Evolutionary conservation across 2,888 invertebrate species (phyloP).

Genomic region (Apoderus coryli): DNA sequence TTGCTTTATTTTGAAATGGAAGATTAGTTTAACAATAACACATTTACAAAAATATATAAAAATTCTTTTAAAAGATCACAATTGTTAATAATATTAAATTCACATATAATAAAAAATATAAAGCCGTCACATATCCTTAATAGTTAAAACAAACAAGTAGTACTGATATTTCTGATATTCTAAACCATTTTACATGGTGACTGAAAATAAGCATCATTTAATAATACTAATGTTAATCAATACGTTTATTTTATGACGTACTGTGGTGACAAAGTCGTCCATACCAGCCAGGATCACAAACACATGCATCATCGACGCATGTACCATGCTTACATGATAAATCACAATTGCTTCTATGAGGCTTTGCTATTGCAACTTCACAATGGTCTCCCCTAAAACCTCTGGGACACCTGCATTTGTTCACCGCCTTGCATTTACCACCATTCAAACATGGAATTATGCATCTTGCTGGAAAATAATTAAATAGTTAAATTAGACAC

Average conservation of each 20-base stretch:
- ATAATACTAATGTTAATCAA: no score
- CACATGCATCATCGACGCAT: slow-evolving; percentile 56
- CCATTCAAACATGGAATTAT: slow-evolving; percentile 82
- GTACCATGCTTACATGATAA: slow-evolving; percentile 65
- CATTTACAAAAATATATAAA: no score
- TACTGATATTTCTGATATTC: no score
- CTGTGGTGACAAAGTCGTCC: slow-evolving; percentile 70
- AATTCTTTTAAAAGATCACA: no score
- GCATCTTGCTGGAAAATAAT: slow-evolving; percentile 27
- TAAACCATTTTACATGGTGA: slow-evolving; percentile 3
- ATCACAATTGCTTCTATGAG: slow-evolving; percentile 54
- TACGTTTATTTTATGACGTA: slow-evolving; percentile 15
- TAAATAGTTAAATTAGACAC: background rate
- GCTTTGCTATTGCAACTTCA: slow-evolving; percentile 64
- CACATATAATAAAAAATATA: no score
- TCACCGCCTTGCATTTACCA: slow-evolving; percentile 78
- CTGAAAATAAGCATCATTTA: no score
- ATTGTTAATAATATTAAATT: no score
- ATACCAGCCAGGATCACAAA: slow-evolving; percentile 71
- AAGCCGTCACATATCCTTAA: no score
- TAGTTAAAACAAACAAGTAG: no score
- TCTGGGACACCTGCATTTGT: slow-evolving; percentile 74
- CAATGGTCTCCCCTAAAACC: slow-evolving; percentile 83
- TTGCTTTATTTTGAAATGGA: no score
- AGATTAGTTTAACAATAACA: no score